A percentile compares a stretch with the other conserved stretches of the same genome.
Conservation (phyloP, 2,113 vertebrate genomes). For the Arothron firmamentum region DNA sequence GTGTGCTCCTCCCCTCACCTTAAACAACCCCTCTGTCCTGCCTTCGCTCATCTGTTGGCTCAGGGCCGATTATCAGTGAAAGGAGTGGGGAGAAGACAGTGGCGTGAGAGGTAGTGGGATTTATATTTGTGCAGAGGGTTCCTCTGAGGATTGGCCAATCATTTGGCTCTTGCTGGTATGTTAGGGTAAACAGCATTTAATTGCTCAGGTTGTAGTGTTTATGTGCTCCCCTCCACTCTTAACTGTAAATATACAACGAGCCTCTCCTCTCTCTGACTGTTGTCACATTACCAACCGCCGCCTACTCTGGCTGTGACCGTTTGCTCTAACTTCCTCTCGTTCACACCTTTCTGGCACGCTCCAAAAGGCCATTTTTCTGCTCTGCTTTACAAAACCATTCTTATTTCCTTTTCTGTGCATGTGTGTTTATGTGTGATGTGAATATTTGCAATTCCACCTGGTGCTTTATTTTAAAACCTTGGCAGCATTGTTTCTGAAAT, state of each 20-base stretch:
- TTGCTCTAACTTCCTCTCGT: slow-evolving; percentile 49
- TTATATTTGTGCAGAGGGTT: slow-evolving; percentile 61
- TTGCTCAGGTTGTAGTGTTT: slow-evolving; percentile 66
- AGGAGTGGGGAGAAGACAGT: slow-evolving; percentile 25
- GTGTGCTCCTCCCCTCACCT: slow-evolving; percentile 8
- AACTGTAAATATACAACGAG: background rate
- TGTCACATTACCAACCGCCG: slow-evolving; percentile 28
- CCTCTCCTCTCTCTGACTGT: slow-evolving; percentile 13
- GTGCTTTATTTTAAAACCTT: too few species aligned
- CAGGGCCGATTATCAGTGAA: slow-evolving; percentile 21
- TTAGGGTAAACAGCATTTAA: slow-evolving; percentile 71
- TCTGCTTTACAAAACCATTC: slow-evolving; percentile 51
- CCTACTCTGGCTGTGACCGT: slow-evolving; percentile 11
- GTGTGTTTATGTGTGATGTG: background rate
- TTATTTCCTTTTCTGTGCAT: slow-evolving; percentile 30
- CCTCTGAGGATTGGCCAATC: slow-evolving; percentile 53
- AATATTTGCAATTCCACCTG: background rate
- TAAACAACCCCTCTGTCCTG: slow-evolving; percentile 21
- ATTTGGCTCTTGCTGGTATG: slow-evolving; percentile 53
- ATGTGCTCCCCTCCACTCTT: slow-evolving; percentile 15
- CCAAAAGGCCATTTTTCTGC: slow-evolving; percentile 58
- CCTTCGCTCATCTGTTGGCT: slow-evolving; percentile 11
- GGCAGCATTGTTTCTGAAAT: too few species aligned
- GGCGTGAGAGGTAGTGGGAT: slow-evolving; percentile 40
- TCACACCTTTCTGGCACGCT: slow-evolving; percentile 39